Percentiles rank a stretch among this genome's conserved stretches.
These are phyloP conservation scores for Gorsachius magnificus DNA, from an alignment of 2,797 vertebrate genomes.

Conservation along the genomic window DNA sequence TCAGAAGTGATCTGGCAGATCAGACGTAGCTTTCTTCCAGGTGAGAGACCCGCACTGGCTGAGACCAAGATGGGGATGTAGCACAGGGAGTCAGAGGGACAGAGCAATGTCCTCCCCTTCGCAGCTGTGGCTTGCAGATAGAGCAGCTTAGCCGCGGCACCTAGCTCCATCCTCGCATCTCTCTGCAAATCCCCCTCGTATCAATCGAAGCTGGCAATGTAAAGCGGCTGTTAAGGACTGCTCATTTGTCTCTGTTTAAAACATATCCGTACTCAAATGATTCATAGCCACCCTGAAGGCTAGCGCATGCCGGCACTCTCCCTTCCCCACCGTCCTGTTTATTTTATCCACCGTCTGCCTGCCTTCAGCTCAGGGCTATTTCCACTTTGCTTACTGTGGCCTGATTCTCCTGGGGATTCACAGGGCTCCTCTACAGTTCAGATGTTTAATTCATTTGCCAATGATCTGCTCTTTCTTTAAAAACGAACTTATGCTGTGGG, in stretches of 20 bases:
- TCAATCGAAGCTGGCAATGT: not conserved
- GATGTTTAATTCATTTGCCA: slow-evolving; percentile 46
- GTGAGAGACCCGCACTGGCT: accelerated
- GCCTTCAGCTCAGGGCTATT: slow-evolving; percentile 1
- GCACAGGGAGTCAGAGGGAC: accelerated
- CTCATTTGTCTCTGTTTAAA: slow-evolving; percentile 50
- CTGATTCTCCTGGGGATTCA: not conserved
- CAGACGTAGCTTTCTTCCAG: not conserved
- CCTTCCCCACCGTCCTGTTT: slow-evolving; percentile 7
- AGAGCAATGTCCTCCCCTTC: not conserved
- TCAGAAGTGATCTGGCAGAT: not conserved
- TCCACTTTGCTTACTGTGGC: not conserved
- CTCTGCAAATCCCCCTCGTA: not conserved
- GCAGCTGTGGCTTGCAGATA: not conserved
- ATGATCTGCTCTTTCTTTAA: not conserved
- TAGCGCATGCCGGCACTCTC: not conserved
- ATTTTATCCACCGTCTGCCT: not conserved
- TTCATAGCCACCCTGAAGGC: slow-evolving; percentile 3
- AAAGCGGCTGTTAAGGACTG: not conserved
- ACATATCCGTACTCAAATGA: not conserved
- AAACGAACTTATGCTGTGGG: not conserved
- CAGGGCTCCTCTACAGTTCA: not conserved
- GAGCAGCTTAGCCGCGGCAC: not conserved
- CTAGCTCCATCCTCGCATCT: not conserved
- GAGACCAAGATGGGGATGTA: not conserved